Percentiles rank a stretch among this genome's conserved stretches.
Evolutionary conservation across 2,113 vertebrate species (phyloP).

Genomic region (Rhodinocichla rosea): DNA sequence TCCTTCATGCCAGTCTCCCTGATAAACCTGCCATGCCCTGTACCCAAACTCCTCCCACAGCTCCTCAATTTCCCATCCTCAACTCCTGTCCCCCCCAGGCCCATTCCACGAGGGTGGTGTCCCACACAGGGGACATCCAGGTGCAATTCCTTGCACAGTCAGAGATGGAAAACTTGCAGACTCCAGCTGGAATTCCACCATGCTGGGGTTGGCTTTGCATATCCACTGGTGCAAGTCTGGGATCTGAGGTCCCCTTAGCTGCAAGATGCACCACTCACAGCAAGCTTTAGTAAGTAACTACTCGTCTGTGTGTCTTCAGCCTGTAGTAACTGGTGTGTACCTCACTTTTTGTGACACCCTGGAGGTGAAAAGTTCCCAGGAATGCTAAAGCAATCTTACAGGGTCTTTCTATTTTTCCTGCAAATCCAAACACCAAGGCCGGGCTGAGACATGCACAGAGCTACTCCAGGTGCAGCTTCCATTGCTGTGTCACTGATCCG

Average conservation of each 20-base stretch:
- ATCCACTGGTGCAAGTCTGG: neutral
- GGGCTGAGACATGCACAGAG: fast-evolving
- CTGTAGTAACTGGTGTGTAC: neutral
- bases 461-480: neutral
- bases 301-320: neutral
- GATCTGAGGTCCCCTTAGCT: neutral
- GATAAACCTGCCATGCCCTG: neutral
- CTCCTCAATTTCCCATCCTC: neutral
- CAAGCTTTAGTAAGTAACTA: neutral
- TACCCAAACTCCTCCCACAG: neutral
- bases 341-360: neutral
- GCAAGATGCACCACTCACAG: neutral
- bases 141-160: neutral
- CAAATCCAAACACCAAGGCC: neutral
- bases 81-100: fast-evolving
- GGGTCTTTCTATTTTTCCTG: neutral
- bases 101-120: fast-evolving
- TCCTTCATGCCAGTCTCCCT: neutral
- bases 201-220: neutral
- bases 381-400: neutral
- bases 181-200: neutral
- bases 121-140: neutral
- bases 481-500: neutral
- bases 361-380: neutral
- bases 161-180: neutral